Evolutionary conservation across 2,888 invertebrate genomes (phyloP).

Genomic region (Catocala fraxini): DNA sequence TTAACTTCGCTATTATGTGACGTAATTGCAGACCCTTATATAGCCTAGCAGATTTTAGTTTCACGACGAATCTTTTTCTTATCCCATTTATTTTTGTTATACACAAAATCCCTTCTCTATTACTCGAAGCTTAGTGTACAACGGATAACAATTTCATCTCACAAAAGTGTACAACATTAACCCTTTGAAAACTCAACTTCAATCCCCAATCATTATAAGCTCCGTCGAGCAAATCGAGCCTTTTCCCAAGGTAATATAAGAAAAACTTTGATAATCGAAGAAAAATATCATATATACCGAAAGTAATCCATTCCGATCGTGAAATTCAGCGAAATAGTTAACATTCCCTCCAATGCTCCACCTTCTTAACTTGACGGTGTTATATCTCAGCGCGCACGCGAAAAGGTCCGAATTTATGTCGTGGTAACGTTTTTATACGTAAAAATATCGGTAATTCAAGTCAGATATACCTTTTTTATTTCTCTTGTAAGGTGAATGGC

Average conservation of each 20-base stretch:
- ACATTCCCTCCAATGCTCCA: background rate
- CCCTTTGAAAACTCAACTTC: conserved; percentile 25
- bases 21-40: too few species aligned
- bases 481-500: background rate
- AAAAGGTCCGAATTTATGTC: conserved; percentile 49
- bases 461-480: conserved; percentile 29
- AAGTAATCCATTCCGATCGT: conserved; percentile 1
- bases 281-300: conserved; percentile 22
- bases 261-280: conserved; percentile 20
- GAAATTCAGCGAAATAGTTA: conserved; percentile 14
- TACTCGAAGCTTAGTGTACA: conserved; percentile 33
- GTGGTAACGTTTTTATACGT: conserved; percentile 53
- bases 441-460: conserved; percentile 38
- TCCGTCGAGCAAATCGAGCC: conserved; percentile 33
- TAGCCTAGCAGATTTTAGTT: background rate
- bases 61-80: background rate
- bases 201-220: conserved; percentile 42
- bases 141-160: conserved; percentile 25
- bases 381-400: conserved; percentile 39
- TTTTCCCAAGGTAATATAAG: conserved; percentile 23
- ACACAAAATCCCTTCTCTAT: conserved; percentile 17
- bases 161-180: conserved; percentile 22
- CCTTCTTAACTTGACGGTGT: conserved; percentile 18
- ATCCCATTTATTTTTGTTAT: conserved; percentile 8
- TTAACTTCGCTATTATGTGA: too few species aligned